Base-by-base conservation (phyloP, 2,888 invertebrate species). In the Cyclophora punctaria region DNA sequence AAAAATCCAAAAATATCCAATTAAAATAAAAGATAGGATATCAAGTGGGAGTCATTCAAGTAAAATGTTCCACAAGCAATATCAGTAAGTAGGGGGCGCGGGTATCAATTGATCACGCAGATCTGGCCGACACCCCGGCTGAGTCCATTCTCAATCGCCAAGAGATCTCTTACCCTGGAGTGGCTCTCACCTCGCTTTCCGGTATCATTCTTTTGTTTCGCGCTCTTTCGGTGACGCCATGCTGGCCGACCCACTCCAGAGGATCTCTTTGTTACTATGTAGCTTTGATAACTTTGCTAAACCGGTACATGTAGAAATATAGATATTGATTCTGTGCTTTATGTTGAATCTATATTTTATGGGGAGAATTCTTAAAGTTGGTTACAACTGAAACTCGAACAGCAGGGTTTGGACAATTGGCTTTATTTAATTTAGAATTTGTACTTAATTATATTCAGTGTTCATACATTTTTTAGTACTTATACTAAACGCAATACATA, bases 91-190 rank as follows among this genome's bases (percentile, higher is more conserved):
- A 59, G 69, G 67, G 70, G 78, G 78, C 75, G 79, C 75, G 78
- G 70, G 73, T 78, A 80, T 83, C 80, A 86, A 82, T 84, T 83
- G 86, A 86, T 85, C 80, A 78, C 77, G 83, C 81, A 80, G 83
- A 82, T 81, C 69, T 62, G 61, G 63, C 68, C 56, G 63, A 62
- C 68, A 68, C 63, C 58, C 64, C 60, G 70, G 75, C 75, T 66
- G 67, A 73, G 73, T 75, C 74, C 78, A 80, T 79, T 81, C 78
- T 75, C 75, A 76, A 80, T 83, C 44, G 44, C 37, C 37, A 37
- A 37, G 75, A 75, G 72, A 69, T 72, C 77, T 69, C 71, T 64
- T 58, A 61, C 63, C 68, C 64, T 76, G 62, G 71, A 83, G 84
- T 62, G 69, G 70, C 83, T 73, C 85, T 85, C 75, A 70, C 71